Percentiles rank a stretch among this genome's conserved stretches.
phyloP scores from a whole-genome alignment of 2,113 vertebrate genomes.

The Canis aureus region DNA sequence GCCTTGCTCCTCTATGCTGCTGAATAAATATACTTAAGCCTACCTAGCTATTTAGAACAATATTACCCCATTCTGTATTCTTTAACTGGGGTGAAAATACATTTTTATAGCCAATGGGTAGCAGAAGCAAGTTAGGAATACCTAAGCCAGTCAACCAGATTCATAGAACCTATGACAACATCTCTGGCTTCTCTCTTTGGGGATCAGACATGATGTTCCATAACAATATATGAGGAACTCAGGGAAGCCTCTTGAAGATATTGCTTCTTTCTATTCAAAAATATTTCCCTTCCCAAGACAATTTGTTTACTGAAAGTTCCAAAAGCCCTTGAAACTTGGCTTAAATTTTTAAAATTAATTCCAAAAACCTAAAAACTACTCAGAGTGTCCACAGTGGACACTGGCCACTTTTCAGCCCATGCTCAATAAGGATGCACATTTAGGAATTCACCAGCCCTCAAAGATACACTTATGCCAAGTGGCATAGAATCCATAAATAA shows the following conservation, averaged over 20 bases:
- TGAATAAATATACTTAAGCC: neutral
- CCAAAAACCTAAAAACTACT: neutral
- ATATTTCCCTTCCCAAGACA: neutral
- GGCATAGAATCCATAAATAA: neutral
- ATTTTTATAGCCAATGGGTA: neutral
- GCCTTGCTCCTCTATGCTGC: neutral
- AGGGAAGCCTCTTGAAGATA: neutral
- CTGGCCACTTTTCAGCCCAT: neutral
- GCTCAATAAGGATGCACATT: neutral
- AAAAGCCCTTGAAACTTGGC: neutral
- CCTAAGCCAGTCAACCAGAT: neutral
- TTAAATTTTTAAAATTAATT: slow-evolving; percentile 8
- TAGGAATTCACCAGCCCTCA: neutral
- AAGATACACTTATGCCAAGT: accelerated
- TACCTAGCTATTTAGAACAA: neutral
- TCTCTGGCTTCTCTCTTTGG: neutral
- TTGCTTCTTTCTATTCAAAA: neutral
- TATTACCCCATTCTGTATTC: neutral
- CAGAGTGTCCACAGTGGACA: neutral
- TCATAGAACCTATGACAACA: neutral
- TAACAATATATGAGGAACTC: neutral
- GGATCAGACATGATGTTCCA: neutral
- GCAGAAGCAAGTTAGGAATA: neutral
- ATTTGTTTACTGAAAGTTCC: neutral
- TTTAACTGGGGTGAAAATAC: neutral